Evolutionary conservation across 2,113 vertebrate species (phyloP).

Genomic region (Neolamprologus brichardi): DNA sequence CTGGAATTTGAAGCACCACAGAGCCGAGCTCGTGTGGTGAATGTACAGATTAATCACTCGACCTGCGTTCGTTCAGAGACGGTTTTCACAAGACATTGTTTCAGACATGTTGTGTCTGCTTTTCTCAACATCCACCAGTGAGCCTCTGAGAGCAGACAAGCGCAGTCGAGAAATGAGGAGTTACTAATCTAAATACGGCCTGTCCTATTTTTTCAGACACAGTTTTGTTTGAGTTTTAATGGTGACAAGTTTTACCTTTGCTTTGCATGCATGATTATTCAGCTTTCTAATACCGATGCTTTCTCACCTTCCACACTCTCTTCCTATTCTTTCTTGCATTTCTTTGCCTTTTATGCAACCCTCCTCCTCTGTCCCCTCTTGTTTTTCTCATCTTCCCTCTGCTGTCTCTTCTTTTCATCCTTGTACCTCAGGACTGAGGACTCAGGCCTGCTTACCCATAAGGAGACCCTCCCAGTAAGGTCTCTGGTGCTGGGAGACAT

Average conservation of each 20-base stretch:
- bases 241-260: background rate
- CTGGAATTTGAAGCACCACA: background rate
- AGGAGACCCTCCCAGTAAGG: constrained; percentile 86
- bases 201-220: background rate
- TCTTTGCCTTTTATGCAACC: background rate
- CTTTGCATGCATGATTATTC: background rate
- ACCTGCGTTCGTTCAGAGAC: background rate
- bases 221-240: background rate
- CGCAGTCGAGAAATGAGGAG: background rate
- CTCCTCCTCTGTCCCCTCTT: background rate
- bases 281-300: background rate
- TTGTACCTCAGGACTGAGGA: constrained; percentile 79
- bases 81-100: background rate
- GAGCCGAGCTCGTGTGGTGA: background rate
- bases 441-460: constrained; percentile 86
- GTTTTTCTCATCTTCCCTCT: background rate
- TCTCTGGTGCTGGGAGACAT: constrained; percentile 85
- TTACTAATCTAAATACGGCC: background rate
- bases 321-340: background rate
- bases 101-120: background rate
- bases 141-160: background rate
- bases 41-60: background rate
- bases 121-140: background rate
- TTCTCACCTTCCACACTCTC: background rate
- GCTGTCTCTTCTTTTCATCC: background rate